phyloP scores from a whole-genome alignment of 2,113 vertebrate genomes.

The Hippolais icterina region DNA sequence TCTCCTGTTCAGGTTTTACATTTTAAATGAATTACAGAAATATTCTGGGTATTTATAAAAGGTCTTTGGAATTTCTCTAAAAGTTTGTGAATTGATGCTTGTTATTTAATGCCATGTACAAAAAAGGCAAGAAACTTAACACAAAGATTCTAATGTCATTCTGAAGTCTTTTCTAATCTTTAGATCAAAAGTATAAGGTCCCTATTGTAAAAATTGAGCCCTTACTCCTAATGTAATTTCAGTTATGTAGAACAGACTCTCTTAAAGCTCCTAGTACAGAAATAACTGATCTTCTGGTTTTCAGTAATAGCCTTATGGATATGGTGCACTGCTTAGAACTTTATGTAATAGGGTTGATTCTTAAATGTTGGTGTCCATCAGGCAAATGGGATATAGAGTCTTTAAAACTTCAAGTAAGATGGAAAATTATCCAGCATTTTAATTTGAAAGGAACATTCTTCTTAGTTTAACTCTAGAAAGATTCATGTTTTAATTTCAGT shows the following conservation, averaged over 20 bases:
- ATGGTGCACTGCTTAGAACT: conserved; percentile 63
- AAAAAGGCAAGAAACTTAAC: conserved; percentile 7
- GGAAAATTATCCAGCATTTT: conserved; percentile 58
- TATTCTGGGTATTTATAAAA: conserved; percentile 41
- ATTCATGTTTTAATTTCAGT: conserved; percentile 53
- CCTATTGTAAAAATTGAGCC: conserved; percentile 46
- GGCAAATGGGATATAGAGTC: conserved; percentile 41
- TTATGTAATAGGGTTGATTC: conserved; percentile 49
- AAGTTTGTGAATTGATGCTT: conserved; percentile 45
- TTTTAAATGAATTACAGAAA: conserved; percentile 57
- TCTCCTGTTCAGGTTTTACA: conserved; percentile 64
- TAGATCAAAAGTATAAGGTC: not conserved
- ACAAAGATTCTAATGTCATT: not conserved
- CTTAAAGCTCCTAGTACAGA: conserved; percentile 40
- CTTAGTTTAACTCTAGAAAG: not conserved
- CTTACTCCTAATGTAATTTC: conserved; percentile 41
- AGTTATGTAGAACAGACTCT: conserved; percentile 19
- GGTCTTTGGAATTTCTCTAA: conserved; percentile 46
- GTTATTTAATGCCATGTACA: conserved; percentile 1
- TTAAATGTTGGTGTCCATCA: conserved; percentile 56
- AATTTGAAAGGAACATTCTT: conserved; percentile 31
- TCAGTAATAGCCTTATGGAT: conserved; percentile 62
- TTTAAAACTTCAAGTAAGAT: conserved; percentile 21
- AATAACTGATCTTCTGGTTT: conserved; percentile 8
- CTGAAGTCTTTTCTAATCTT: conserved; percentile 30